Base-by-base conservation (phyloP, 1,140 invertebrate species). In the Platorchestia sp. region DNA sequence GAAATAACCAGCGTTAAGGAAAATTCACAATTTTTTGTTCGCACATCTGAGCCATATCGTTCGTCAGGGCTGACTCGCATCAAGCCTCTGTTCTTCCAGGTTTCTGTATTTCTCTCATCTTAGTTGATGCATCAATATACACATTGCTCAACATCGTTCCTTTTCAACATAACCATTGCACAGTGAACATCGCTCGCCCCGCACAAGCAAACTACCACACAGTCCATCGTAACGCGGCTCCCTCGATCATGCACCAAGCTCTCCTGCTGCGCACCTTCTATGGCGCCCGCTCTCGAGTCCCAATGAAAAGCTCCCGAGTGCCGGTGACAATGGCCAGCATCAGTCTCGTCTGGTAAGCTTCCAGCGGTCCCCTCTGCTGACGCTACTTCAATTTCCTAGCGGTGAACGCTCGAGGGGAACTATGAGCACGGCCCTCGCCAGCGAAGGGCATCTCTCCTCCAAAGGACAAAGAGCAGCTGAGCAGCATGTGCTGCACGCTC, bases 321-420 rank as follows among this genome's bases (percentile, higher is more conserved):
- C 86, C 95, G 96, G 93, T 96, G 96, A 96, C 96, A 96, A 96
- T 96, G 95, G 96, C 96, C 96, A 96, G 96, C 96, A 96, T 96
- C 96, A 96, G 95, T 96, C 96, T 96, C 96, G 43, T 93, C 91
- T 93, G 45, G 91, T 93, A 93, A 93, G 91, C 91, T 93, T 90
- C 91, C 91, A 93, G 91, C 91, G 44, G 91, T 93, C 91, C 91
- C 91, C 95, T 95, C 96, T 96, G 96, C 96, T 96, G 95, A 96
- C 91, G 91, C 91, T 93, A 93, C 91, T 93, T 93, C 91, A 93
- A 93, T 93, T 93, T 93, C 91, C 91, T 93, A 93, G 91, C 44
- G 91, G 91, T 93, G 91, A 93, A 93, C 91, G 91, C 91, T 93
- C 91, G 91, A 93, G 91, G 91, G 91, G 91, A 93, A 93, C 45